phyloP scores from a whole-genome alignment of 2,797 vertebrate species.

The Notolepis coatsorum region DNA sequence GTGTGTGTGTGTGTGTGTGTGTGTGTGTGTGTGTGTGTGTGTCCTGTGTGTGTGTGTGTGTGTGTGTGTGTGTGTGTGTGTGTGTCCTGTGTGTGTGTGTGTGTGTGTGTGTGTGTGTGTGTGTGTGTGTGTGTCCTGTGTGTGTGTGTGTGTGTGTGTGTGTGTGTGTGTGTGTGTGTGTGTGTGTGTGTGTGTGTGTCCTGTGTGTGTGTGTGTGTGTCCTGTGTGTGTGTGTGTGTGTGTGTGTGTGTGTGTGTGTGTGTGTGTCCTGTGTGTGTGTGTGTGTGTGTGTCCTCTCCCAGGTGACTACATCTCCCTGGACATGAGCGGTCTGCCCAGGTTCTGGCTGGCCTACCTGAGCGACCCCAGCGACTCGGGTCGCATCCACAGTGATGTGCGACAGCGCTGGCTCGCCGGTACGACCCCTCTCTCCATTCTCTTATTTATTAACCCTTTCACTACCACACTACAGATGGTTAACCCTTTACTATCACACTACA shows the following conservation, averaged over 20 bases:
- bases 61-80: too few relatives aligned
- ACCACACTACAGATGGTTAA: too few relatives aligned
- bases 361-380: constrained; percentile 87
- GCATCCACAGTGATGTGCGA: constrained; percentile 85
- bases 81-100: too few relatives aligned
- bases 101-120: too few relatives aligned
- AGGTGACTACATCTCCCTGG: constrained; percentile 81
- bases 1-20: too few relatives aligned
- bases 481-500: too few relatives aligned
- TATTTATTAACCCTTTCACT: too few relatives aligned
- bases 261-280: background rate
- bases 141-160: background rate
- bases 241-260: background rate
- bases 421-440: background rate
- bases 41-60: too few relatives aligned
- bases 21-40: too few relatives aligned
- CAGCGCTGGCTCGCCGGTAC: constrained; percentile 86
- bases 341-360: constrained; percentile 87
- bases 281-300: constrained; percentile 7
- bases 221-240: background rate
- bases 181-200: background rate
- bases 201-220: background rate
- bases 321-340: constrained; percentile 73
- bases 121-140: too few relatives aligned
- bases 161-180: background rate